Base-by-base conservation (phyloP, 2,113 vertebrate genomes). In the Bagarius yarrelli region DNA sequence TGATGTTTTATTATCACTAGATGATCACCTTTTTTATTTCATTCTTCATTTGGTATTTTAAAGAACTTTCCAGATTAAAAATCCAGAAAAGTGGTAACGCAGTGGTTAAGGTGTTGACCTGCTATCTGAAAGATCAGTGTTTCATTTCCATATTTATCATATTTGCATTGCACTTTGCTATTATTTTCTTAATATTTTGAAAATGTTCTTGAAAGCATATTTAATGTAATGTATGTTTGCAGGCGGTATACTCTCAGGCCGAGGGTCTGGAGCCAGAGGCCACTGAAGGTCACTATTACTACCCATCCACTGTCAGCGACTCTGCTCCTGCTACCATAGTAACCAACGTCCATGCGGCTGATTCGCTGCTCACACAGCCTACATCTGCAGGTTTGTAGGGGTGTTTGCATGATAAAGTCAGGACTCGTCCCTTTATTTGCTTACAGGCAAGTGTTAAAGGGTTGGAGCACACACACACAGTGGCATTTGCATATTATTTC, bases 271-370 rank as follows among this genome's bases (percentile, higher is more conserved):
- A 93, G 73, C 90, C 89, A n/a, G 92, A 93, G 2, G 63, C 85
- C 50, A 47, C 89, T 36, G 93, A 94, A 83, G 90, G 92, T 9
- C 93, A 94, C 84, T 94, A 94, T 87, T 94, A 93, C 83, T 94
- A 94, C 82, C 93, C 93, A 0, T 92, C 93, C 77, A 92, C 91
- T 83, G 91, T 94, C 25, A 85, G 91, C 47, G 92, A 94, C 4
- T 88, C 91, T 56, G 82, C 90, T 25, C 84, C 91, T 0, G 90
- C 90, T n/a, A 89, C 93, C 74, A 93, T 94, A 93, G 91, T 94
- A n/a, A 93, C 92, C 83, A 93, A 91, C 0, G 91, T 94, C 25
- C 92, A 94, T 83, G 89, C 92, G 0, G 87, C 92, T 2, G 93
- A 94, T 77, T 87, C 92, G 0, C 83, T 94, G 80, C 88, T 94